Evolutionary conservation across 2,113 vertebrate genomes (phyloP), one percentile per base, ranked within the genome.

Genomic region (Chionis minor): DNA sequence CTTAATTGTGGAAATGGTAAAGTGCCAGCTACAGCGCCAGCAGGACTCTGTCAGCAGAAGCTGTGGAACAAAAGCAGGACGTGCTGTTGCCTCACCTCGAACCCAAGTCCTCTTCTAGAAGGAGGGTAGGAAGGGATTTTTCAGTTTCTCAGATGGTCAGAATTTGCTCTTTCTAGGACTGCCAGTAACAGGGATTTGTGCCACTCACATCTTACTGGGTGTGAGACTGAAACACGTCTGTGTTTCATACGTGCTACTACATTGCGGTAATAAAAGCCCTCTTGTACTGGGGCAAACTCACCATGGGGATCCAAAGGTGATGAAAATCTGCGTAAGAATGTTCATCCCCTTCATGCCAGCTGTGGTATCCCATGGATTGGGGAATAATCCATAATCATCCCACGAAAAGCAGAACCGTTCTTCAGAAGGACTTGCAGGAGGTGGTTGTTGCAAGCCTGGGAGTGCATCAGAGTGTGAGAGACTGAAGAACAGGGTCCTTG

Each of bases 171-270:
- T 42, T 35, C 47, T 73, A 40, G 40, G 51, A n/a, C 71, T 90
- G 28, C n/a, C 79, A 81, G 51, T 42, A 47, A 33, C 4, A 51
- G 71, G 70, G 35, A n/a, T 80, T 62, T 70, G 75, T 73, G 82
- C 62, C 61, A 12, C 49, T 59, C 7, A 1, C 6, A 7, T 42
- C 54, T 82, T 18, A 3, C 8, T 12, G 24, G 27, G 28, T 8
- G 33, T 59, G 74, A 86, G 47, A 66, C 19, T n/a, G 12, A 5
- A 69, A 30, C 59, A 42, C 7, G 4, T 16, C 33, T 67, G 20
- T 44, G 42, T 75, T 75, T 62, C 35, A 1, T 38, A 6, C 0
- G 0, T 17, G 8, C 17, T 59, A 1, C 55, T 49, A 4, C 44
- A 4, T 2, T 33, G 32, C 9, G 27, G 14, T 11, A 20, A 14